A percentile compares a stretch with the other conserved stretches of the same genome.
Evolutionary conservation across 2,113 vertebrate species (phyloP).

Genomic region (Diglossa brunneiventris): DNA sequence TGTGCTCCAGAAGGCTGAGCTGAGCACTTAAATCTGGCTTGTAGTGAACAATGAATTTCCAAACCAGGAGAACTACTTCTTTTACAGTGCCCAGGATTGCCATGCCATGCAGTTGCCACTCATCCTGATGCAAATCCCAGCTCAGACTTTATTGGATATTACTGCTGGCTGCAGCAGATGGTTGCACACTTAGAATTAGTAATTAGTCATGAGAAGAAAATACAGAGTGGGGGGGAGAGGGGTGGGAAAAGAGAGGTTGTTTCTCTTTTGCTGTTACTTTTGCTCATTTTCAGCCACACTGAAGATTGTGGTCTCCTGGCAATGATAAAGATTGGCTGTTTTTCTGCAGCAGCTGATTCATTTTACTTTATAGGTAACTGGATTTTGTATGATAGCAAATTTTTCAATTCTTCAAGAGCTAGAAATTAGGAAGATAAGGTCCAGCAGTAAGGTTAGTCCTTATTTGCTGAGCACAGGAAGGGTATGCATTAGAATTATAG

Average conservation of each 20-base stretch:
- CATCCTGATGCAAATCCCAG: neutral
- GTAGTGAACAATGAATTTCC: neutral
- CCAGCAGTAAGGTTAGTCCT: neutral
- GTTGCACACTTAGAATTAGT: neutral
- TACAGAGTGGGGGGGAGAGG: neutral
- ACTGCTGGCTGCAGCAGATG: neutral
- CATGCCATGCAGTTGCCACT: neutral
- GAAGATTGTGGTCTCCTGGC: neutral
- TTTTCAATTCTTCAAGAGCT: neutral
- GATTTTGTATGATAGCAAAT: neutral
- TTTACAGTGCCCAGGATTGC: neutral
- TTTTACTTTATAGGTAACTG: neutral
- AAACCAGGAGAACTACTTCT: neutral
- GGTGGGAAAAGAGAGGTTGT: neutral
- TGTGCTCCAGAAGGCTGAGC: neutral
- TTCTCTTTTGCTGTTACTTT: neutral
- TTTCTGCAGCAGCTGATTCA: neutral
- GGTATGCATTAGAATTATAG: neutral
- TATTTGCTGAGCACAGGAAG: neutral
- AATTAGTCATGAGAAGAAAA: neutral
- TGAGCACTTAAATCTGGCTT: neutral
- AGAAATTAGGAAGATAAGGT: neutral
- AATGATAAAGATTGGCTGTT: neutral
- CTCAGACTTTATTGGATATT: neutral
- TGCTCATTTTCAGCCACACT: neutral